These are phyloP conservation scores for Poecilus cupreus DNA, from an alignment of 2,888 invertebrate species.

Conservation along the genomic window DNA sequence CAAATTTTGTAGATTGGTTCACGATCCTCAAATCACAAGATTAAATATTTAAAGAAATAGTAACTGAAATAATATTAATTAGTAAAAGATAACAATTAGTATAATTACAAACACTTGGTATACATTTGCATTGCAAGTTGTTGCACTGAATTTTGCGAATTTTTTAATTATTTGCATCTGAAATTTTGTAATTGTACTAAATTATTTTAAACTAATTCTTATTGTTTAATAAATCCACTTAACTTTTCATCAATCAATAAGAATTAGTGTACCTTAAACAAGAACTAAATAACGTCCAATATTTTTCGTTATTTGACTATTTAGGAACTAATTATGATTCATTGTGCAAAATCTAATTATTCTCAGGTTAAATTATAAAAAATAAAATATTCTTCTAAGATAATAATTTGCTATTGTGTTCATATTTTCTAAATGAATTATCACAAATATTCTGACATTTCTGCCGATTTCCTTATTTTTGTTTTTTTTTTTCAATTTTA, in stretches of 20 bases:
- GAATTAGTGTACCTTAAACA: neutral
- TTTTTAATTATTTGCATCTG: neutral
- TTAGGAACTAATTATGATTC: conserved; percentile 38
- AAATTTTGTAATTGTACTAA: neutral
- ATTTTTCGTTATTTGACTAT: conserved; percentile 29
- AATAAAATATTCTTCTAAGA: conserved; percentile 32
- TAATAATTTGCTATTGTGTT: conserved; percentile 37
- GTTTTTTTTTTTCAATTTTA: conserved; percentile 34
- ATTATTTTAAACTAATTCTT: neutral
- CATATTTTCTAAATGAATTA: conserved; percentile 39
- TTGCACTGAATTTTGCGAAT: conserved; percentile 54
- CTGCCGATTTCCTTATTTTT: conserved; percentile 34
- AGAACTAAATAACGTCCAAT: neutral
- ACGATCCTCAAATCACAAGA: neutral
- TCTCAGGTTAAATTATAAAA: conserved; percentile 31
- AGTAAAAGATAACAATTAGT: conserved; percentile 38
- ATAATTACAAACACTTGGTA: conserved; percentile 27
- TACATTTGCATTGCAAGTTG: conserved; percentile 52
- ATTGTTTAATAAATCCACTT: neutral
- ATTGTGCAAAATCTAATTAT: conserved; percentile 47
- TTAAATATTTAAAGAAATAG: neutral
- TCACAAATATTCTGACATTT: conserved; percentile 27
- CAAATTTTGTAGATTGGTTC: neutral
- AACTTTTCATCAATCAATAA: neutral
- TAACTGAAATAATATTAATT: conserved; percentile 35